phyloP scores from a whole-genome alignment of 2,888 invertebrate species.

The Thumatha senex region DNA sequence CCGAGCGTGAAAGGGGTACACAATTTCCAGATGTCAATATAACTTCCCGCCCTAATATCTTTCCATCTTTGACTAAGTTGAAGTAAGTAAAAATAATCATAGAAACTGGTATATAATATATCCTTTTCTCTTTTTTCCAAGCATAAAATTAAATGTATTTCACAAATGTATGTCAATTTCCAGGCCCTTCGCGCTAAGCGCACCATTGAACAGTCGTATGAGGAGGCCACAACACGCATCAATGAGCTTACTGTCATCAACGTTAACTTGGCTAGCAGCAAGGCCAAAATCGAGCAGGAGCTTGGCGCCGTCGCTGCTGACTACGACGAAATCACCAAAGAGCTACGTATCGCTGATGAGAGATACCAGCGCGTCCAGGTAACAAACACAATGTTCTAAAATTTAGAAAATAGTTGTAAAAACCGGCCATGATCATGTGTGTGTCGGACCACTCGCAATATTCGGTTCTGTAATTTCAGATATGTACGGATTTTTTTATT shows the following conservation, averaged over 20 bases:
- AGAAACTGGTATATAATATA: too few species aligned
- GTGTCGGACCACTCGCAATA: too few species aligned
- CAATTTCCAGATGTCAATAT: too few species aligned
- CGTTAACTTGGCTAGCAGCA: constrained; percentile 96
- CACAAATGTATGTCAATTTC: background rate
- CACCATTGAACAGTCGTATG: constrained; percentile 93
- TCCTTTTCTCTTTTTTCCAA: too few species aligned
- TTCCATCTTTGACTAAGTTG: too few species aligned
- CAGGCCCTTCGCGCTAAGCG: constrained; percentile 96
- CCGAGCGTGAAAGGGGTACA: too few species aligned
- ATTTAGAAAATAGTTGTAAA: background rate
- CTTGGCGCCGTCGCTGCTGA: constrained; percentile 95
- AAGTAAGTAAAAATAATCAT: too few species aligned
- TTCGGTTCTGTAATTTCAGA: too few species aligned
- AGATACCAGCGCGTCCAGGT: constrained; percentile 96
- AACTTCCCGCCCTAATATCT: too few species aligned
- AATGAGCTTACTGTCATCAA: constrained; percentile 97
- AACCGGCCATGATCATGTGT: too few species aligned
- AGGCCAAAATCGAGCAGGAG: constrained; percentile 98
- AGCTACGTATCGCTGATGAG: constrained; percentile 96
- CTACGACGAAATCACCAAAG: constrained; percentile 99
- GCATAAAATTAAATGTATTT: too few species aligned
- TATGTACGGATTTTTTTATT: too few species aligned
- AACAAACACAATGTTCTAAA: constrained; percentile 9
- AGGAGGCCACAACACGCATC: constrained; percentile 95